A percentile compares a stretch with the other conserved stretches of the same genome.
These are phyloP conservation scores for Catostomus latipinnis DNA, from an alignment of 2,797 vertebrate genomes.

Conservation along the genomic window DNA sequence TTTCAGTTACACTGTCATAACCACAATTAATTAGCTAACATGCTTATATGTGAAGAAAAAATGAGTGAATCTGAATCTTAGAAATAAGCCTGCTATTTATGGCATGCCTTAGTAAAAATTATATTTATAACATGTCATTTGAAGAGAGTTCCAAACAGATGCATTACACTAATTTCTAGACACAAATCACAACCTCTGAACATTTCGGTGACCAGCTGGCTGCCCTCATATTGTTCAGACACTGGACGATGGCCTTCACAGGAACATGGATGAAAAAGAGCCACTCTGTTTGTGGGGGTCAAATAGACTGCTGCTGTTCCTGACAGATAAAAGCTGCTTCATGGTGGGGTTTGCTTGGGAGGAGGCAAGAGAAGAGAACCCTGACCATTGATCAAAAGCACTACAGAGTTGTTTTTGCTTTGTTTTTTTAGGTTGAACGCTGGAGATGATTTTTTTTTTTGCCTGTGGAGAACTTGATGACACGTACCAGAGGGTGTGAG, in stretches of 20 bases:
- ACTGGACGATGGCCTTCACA: constrained; percentile 23
- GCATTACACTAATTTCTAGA: not conserved
- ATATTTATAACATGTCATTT: not conserved
- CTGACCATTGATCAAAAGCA: constrained; percentile 60
- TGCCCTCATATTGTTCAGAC: not conserved
- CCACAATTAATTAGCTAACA: not conserved
- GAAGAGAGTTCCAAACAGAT: not conserved
- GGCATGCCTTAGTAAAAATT: too few relatives aligned
- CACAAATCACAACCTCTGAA: not conserved
- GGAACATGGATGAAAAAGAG: constrained; percentile 16
- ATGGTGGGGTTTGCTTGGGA: constrained; percentile 55
- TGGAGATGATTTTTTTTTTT: constrained; percentile 23
- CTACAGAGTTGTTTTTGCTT: constrained; percentile 23
- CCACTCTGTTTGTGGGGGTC: constrained; percentile 65
- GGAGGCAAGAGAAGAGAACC: constrained; percentile 15
- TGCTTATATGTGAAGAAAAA: not conserved
- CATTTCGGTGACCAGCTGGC: not conserved
- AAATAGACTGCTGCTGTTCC: constrained; percentile 72
- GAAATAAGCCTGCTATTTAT: too few relatives aligned
- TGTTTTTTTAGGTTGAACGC: constrained; percentile 23
- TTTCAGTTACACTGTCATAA: too few relatives aligned
- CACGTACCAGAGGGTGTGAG: not conserved
- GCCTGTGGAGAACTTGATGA: constrained; percentile 38
- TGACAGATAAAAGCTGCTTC: constrained; percentile 80
- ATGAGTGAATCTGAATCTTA: too few relatives aligned